These are phyloP conservation scores for Hydroisotoma schaefferi DNA, from an alignment of 2,888 invertebrate species.

Conservation along the genomic window DNA sequence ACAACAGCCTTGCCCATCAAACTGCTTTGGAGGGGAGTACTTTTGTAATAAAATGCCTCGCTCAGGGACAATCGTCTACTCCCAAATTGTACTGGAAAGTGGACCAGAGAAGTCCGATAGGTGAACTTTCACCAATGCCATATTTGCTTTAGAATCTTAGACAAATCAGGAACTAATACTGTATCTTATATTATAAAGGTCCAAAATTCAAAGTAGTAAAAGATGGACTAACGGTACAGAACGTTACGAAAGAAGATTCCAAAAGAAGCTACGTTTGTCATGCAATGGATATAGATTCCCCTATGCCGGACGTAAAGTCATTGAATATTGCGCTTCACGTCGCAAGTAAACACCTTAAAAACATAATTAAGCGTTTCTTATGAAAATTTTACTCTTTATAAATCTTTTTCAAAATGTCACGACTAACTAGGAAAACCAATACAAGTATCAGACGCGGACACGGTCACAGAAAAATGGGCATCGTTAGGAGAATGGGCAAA, in stretches of 20 bases:
- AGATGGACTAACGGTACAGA: conserved; percentile 34
- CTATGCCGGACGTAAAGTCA: conserved; percentile 37
- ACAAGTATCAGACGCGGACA: conserved; percentile 25
- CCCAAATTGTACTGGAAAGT: conserved; percentile 42
- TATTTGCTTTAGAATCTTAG: background rate
- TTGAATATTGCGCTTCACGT: conserved; percentile 34
- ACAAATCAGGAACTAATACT: background rate
- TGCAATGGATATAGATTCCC: conserved; percentile 39
- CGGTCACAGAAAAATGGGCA: conserved; percentile 29
- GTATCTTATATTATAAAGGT: conserved; percentile 11
- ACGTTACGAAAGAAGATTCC: conserved; percentile 32
- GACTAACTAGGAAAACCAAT: conserved; percentile 25
- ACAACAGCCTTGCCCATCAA: conserved; percentile 34
- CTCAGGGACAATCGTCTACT: conserved; percentile 33
- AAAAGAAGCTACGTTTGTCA: conserved; percentile 32
- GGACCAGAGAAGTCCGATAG: conserved; percentile 35
- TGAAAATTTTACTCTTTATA: background rate
- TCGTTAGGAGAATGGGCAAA: conserved; percentile 33
- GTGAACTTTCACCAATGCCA: conserved; percentile 9
- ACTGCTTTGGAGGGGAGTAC: conserved; percentile 35
- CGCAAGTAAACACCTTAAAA: conserved; percentile 17
- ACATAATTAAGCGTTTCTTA: too few species aligned
- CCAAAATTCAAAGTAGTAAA: conserved; percentile 40
- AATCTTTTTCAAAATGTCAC: background rate
- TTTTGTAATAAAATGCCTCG: conserved; percentile 32